Conservation (phyloP, 2,113 vertebrate genomes). For the Hipposideros armiger region DNA sequence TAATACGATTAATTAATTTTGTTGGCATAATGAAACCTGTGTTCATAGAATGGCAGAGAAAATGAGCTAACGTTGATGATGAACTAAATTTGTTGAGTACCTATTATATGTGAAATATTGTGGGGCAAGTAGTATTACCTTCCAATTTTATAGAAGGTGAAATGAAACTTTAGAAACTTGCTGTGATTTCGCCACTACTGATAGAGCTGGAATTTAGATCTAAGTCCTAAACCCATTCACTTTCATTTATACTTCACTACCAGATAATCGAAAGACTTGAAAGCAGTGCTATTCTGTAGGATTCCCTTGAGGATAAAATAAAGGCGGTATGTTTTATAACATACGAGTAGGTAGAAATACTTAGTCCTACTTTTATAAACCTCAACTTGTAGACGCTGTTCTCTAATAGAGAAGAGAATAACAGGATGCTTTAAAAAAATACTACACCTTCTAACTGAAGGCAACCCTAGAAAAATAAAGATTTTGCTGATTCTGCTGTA, state of each 20-base stretch:
- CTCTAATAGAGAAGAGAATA: not conserved
- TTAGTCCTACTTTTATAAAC: not conserved
- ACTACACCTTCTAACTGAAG: not conserved
- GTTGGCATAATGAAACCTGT: constrained; percentile 13
- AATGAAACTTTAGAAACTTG: constrained; percentile 24
- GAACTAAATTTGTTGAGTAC: not conserved
- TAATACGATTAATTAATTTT: constrained; percentile 34
- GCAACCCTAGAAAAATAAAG: not conserved
- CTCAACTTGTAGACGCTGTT: not conserved
- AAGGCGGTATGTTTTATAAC: constrained; percentile 6
- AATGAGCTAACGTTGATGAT: not conserved
- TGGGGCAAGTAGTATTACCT: not conserved
- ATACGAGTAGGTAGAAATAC: not conserved
- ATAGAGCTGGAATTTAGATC: constrained; percentile 31
- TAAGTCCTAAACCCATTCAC: not conserved
- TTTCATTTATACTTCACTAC: not conserved
- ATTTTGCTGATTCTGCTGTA: not conserved
- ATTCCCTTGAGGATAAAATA: constrained; percentile 34
- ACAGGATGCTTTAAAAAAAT: not conserved
- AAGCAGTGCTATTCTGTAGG: not conserved
- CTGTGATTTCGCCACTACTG: not conserved
- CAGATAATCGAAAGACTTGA: not conserved
- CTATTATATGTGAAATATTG: not conserved
- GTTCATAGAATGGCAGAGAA: not conserved
- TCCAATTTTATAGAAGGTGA: not conserved